Evolutionary conservation across 2,888 invertebrate genomes (phyloP).

Genomic region (Lymantria monacha): DNA sequence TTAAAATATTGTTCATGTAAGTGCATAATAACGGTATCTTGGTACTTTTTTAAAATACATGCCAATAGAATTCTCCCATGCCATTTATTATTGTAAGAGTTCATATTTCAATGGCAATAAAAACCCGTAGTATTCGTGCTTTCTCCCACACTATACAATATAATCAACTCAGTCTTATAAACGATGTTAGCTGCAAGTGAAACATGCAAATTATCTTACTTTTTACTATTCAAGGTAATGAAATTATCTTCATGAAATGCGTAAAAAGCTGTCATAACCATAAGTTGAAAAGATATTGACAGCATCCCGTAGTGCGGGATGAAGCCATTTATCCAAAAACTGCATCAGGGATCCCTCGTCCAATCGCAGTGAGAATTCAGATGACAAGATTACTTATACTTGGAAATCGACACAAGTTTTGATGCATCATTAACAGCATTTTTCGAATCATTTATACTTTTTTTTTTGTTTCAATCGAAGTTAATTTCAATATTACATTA

Average conservation of each 20-base stretch:
- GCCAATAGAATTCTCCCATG: slow-evolving; percentile 1
- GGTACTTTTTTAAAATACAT: slow-evolving; percentile 1
- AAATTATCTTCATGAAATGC: slow-evolving; percentile 52
- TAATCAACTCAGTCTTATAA: slow-evolving; percentile 15
- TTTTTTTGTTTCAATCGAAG: background rate
- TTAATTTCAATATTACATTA: slow-evolving; percentile 12
- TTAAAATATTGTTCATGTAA: no score
- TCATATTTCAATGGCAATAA: slow-evolving; percentile 3
- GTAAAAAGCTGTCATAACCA: slow-evolving; percentile 63
- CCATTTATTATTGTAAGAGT: slow-evolving; percentile 5
- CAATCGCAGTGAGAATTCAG: slow-evolving; percentile 72
- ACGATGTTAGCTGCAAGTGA: slow-evolving; percentile 18
- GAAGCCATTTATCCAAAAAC: slow-evolving; percentile 79
- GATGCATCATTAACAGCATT: slow-evolving; percentile 75
- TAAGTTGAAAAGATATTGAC: slow-evolving; percentile 48
- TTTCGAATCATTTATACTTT: slow-evolving; percentile 64
- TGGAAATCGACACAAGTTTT: slow-evolving; percentile 70
- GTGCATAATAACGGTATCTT: no score
- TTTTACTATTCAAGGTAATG: slow-evolving; percentile 40
- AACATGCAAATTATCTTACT: slow-evolving; percentile 33
- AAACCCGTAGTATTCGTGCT: slow-evolving; percentile 7
- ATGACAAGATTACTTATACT: slow-evolving; percentile 75
- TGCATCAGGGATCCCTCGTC: slow-evolving; percentile 46
- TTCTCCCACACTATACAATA: slow-evolving; percentile 28
- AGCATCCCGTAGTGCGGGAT: slow-evolving; percentile 60